Conservation (phyloP, 2,888 invertebrate species). For the Eristalis pertinax region DNA sequence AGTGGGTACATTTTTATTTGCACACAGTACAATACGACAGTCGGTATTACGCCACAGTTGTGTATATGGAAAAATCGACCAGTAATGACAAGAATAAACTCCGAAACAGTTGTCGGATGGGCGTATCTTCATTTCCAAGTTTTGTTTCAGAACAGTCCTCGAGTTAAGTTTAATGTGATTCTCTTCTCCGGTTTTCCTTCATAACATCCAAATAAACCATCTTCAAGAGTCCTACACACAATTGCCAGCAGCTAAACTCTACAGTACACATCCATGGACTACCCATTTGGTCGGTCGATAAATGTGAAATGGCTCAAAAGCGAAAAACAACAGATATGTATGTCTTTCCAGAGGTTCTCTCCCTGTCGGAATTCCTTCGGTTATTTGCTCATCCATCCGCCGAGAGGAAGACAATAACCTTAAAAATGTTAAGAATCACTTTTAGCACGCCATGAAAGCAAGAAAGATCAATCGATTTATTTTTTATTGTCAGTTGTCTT, state of each 20-base stretch:
- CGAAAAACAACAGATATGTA: background rate
- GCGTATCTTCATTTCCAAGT: too few species aligned
- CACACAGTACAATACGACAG: too few species aligned
- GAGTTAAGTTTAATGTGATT: too few species aligned
- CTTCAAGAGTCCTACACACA: background rate
- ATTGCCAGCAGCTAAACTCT: background rate
- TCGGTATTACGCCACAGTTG: too few species aligned
- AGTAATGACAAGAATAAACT: too few species aligned
- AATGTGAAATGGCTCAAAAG: background rate
- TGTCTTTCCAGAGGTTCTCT: background rate
- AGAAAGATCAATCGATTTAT: conserved; percentile 1
- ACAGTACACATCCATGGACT: background rate
- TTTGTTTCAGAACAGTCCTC: too few species aligned
- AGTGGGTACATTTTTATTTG: too few species aligned
- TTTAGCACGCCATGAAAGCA: background rate
- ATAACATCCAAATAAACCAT: background rate
- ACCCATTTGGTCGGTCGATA: background rate
- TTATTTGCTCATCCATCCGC: background rate
- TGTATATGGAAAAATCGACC: too few species aligned
- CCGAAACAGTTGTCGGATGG: too few species aligned
- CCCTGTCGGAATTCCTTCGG: background rate
- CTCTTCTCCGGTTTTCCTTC: too few species aligned
- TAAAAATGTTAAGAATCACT: conserved; percentile 1
- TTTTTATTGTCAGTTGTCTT: background rate
- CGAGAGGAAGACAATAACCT: background rate